Conservation (phyloP, 2,888 invertebrate genomes). For the Melieria picta region DNA sequence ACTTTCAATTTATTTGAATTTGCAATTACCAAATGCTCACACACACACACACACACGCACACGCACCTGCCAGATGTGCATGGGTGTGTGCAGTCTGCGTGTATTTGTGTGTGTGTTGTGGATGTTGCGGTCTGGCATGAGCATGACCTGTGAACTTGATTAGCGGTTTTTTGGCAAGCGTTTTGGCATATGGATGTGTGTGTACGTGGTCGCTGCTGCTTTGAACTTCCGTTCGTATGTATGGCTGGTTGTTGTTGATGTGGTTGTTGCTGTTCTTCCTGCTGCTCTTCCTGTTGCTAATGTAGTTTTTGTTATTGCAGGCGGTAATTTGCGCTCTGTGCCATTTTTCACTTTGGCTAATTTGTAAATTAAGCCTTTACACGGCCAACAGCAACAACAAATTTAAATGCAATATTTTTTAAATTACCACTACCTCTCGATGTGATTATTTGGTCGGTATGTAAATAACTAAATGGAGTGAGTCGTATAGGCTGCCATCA, state of each 20-base stretch:
- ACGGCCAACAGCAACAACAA: conserved; percentile 6
- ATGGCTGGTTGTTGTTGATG: not conserved
- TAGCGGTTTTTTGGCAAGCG: conserved; percentile 56
- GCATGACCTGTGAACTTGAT: conserved; percentile 59
- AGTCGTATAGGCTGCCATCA: conserved; percentile 31
- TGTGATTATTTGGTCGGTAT: not conserved
- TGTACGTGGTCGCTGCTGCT: not conserved
- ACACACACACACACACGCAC: conserved; percentile 5
- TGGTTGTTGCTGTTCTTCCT: conserved; percentile 12
- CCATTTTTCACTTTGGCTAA: conserved; percentile 40
- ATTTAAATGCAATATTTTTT: not conserved
- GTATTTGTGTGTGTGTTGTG: conserved; percentile 36
- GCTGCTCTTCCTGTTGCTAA: not conserved
- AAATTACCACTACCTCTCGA: not conserved
- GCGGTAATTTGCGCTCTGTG: conserved; percentile 42
- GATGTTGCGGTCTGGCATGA: conserved; percentile 31
- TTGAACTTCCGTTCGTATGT: not conserved
- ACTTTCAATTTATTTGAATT: too few relatives aligned
- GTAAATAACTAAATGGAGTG: too few relatives aligned
- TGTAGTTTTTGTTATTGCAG: conserved; percentile 18
- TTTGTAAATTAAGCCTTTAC: conserved; percentile 33
- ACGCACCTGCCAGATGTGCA: conserved; percentile 41
- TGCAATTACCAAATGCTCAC: not conserved
- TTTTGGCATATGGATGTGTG: conserved; percentile 30
- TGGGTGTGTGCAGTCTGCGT: conserved; percentile 8